A percentile compares a stretch with the other conserved stretches of the same genome.
Evolutionary conservation across 2,888 invertebrate species (phyloP).

Genomic region (Adelphocoris suturalis): DNA sequence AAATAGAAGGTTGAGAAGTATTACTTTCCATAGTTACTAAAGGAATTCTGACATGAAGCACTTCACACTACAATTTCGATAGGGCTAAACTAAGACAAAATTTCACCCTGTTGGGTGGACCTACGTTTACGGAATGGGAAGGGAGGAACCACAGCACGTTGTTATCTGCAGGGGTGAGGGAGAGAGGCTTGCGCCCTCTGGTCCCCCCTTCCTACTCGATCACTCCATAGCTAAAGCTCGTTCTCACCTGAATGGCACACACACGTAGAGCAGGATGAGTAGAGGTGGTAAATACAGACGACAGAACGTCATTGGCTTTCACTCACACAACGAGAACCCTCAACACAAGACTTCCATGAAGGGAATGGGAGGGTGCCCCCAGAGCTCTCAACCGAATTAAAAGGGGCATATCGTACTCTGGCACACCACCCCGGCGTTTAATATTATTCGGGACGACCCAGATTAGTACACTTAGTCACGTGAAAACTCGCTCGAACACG

Average conservation of each 20-base stretch:
- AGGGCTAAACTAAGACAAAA: neutral
- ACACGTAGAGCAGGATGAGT: neutral
- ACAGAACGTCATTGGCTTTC: neutral
- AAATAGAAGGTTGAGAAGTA: conserved; percentile 67
- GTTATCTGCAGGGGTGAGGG: neutral
- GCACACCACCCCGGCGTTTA: conserved; percentile 53
- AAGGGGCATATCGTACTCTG: conserved; percentile 62
- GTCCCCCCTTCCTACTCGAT: conserved; percentile 17
- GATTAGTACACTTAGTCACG: conserved; percentile 23
- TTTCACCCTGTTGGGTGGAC: conserved; percentile 12
- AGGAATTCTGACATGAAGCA: neutral
- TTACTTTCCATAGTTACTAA: conserved; percentile 7
- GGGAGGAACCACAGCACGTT: neutral
- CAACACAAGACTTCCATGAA: neutral
- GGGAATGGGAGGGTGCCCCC: neutral
- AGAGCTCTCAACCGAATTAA: conserved; percentile 65
- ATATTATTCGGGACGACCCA: conserved; percentile 47
- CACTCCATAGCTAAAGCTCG: conserved; percentile 25
- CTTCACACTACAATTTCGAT: neutral
- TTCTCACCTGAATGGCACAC: conserved; percentile 29
- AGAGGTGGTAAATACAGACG: neutral
- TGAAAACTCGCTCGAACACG: neutral
- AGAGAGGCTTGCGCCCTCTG: conserved; percentile 51
- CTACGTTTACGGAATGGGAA: conserved; percentile 12
- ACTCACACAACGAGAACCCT: conserved; percentile 23